Evolutionary conservation across 2,113 vertebrate species (phyloP).

Genomic region (Menidia beryllina): DNA sequence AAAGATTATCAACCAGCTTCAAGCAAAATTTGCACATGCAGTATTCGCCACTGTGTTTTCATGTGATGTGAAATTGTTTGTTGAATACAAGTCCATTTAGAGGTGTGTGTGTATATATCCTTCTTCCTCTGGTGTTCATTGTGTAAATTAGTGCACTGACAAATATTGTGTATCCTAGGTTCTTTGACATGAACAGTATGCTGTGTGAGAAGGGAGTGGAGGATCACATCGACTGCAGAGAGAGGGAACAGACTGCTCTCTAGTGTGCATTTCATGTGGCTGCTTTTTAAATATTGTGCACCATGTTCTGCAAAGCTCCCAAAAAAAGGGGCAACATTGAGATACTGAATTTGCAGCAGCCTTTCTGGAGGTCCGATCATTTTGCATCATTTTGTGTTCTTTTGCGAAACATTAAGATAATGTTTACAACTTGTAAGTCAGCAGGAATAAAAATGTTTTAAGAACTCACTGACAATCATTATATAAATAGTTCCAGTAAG

Average conservation of each 20-base stretch:
- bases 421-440: constrained; percentile 75
- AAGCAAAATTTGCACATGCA: constrained; percentile 58
- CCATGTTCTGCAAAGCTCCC: constrained; percentile 52
- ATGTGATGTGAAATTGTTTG: constrained; percentile 76
- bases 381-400: constrained; percentile 63
- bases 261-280: constrained; percentile 80
- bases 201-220: constrained; percentile 47
- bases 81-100: constrained; percentile 74
- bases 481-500: constrained; percentile 39
- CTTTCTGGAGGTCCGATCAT: constrained; percentile 46
- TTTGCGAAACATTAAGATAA: constrained; percentile 69
- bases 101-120: constrained; percentile 68
- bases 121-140: constrained; percentile 68
- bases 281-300: constrained; percentile 62
- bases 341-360: constrained; percentile 47
- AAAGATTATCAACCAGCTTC: constrained; percentile 62
- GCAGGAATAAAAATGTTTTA: constrained; percentile 69
- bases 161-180: constrained; percentile 65
- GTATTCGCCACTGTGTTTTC: constrained; percentile 70
- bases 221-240: constrained; percentile 60
- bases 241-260: constrained; percentile 84
- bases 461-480: constrained; percentile 65
- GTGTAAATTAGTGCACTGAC: constrained; percentile 71
- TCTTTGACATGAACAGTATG: constrained; percentile 64
- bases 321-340: constrained; percentile 42